A percentile compares a stretch with the other conserved stretches of the same genome.
phyloP scores from a whole-genome alignment of 2,888 invertebrate genomes.

The Oscheius sp. region DNA sequence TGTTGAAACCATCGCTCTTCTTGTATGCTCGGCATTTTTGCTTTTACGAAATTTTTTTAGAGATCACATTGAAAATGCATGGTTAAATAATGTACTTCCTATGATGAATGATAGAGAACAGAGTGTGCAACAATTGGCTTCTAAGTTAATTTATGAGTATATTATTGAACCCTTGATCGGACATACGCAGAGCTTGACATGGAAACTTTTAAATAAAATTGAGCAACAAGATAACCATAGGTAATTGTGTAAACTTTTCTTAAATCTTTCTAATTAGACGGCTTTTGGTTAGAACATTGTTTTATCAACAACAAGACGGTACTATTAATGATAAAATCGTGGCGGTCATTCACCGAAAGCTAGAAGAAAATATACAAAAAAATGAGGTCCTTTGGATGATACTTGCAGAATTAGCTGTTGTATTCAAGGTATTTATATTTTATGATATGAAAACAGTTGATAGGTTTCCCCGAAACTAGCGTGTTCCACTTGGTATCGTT shows the following conservation, averaged over 20 bases:
- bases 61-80: slow-evolving; percentile 28
- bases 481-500: slow-evolving; percentile 47
- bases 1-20: slow-evolving; percentile 57
- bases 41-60: slow-evolving; percentile 12
- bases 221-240: slow-evolving; percentile 41
- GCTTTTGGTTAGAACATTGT: slow-evolving; percentile 66
- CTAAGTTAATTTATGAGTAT: slow-evolving; percentile 33
- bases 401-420: slow-evolving; percentile 40
- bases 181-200: slow-evolving; percentile 9
- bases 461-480: slow-evolving; percentile 30
- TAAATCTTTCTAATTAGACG: slow-evolving; percentile 42
- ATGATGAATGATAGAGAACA: slow-evolving; percentile 75
- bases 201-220: slow-evolving; percentile 35
- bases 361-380: slow-evolving; percentile 8
- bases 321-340: slow-evolving; percentile 51
- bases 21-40: no score
- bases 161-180: slow-evolving; percentile 4
- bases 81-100: slow-evolving; percentile 73
- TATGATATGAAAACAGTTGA: not conserved
- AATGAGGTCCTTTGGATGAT: slow-evolving; percentile 45
- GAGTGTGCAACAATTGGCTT: slow-evolving; percentile 36
- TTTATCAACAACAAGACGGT: slow-evolving; percentile 56
- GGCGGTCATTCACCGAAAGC: slow-evolving; percentile 16
- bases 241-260: slow-evolving; percentile 1
- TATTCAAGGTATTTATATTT: slow-evolving; percentile 28